phyloP scores from a whole-genome alignment of 2,797 vertebrate genomes.

The Carcharodon carcharias region DNA sequence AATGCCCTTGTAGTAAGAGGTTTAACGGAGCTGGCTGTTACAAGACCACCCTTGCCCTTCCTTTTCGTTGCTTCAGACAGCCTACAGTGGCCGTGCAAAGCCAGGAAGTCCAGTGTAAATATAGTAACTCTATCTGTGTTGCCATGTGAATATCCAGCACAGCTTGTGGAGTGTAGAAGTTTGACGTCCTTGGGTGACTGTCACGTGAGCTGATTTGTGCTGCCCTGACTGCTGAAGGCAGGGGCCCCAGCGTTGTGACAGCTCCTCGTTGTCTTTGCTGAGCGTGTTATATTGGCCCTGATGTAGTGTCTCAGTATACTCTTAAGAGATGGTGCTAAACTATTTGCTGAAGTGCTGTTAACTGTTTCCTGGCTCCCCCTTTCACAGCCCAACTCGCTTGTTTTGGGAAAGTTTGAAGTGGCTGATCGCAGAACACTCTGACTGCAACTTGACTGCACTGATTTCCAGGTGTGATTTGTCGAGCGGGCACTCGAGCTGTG shows the following conservation, averaged over 20 bases:
- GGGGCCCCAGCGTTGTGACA: background rate
- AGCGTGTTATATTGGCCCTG: background rate
- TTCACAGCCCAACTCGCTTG: background rate
- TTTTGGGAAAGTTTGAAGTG: conserved; percentile 27
- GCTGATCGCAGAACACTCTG: background rate
- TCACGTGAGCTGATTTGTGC: conserved; percentile 31
- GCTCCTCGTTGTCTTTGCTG: conserved; percentile 19
- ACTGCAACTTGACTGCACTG: background rate
- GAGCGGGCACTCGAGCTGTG: background rate
- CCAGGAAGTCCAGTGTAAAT: conserved; percentile 32
- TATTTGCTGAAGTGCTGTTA: background rate
- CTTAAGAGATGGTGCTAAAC: background rate
- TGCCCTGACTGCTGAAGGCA: background rate
- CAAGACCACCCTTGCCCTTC: background rate
- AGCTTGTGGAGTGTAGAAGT: conserved; percentile 26
- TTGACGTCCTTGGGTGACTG: conserved; percentile 31
- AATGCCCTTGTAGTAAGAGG: background rate
- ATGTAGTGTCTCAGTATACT: background rate
- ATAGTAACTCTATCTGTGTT: conserved; percentile 36
- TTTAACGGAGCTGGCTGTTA: background rate
- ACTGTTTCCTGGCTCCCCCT: background rate
- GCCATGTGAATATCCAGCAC: conserved; percentile 26
- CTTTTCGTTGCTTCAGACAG: conserved; percentile 4
- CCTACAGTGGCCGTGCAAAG: background rate
- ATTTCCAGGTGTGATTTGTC: background rate